These are phyloP conservation scores for Aradus depressus DNA, from an alignment of 2,888 invertebrate genomes.

Conservation along the genomic window DNA sequence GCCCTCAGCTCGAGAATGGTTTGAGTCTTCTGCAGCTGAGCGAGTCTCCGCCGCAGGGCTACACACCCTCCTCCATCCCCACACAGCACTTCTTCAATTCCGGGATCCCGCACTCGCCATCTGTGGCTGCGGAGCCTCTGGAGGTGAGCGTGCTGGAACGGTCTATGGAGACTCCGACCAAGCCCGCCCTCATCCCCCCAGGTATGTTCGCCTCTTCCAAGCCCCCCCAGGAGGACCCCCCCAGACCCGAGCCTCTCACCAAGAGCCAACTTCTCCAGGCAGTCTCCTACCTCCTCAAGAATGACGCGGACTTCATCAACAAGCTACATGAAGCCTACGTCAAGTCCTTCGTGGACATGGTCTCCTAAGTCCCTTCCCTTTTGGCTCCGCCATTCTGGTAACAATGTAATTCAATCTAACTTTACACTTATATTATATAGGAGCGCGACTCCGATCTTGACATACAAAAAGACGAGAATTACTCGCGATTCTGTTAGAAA, in stretches of 20 bases:
- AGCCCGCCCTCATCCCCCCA: conserved; percentile 70
- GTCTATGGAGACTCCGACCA: conserved; percentile 32
- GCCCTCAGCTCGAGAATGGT: conserved; percentile 40
- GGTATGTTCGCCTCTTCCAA: conserved; percentile 65
- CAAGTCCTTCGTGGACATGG: conserved; percentile 63
- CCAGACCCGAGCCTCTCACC: conserved; percentile 56
- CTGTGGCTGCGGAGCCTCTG: conserved; percentile 15
- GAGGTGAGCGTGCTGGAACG: conserved; percentile 24
- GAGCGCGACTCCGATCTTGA: no score
- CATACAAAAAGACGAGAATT: no score
- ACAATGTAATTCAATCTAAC: no score
- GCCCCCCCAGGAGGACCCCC: conserved; percentile 17
- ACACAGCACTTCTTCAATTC: conserved; percentile 40
- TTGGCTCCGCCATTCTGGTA: no score
- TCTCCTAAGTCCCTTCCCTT: no score
- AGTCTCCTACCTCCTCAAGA: conserved; percentile 72
- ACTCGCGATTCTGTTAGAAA: no score
- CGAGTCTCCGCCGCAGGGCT: conserved; percentile 12
- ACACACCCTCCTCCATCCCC: conserved; percentile 36
- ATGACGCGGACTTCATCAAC: conserved; percentile 76
- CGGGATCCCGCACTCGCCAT: conserved; percentile 35
- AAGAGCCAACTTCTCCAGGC: conserved; percentile 83
- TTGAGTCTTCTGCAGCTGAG: conserved; percentile 35
- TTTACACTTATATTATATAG: no score
- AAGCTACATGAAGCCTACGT: conserved; percentile 88